Evolutionary conservation across 2,113 vertebrate genomes (phyloP), one percentile per base, ranked within the genome.

Genomic region (Ammodytes marinus): DNA sequence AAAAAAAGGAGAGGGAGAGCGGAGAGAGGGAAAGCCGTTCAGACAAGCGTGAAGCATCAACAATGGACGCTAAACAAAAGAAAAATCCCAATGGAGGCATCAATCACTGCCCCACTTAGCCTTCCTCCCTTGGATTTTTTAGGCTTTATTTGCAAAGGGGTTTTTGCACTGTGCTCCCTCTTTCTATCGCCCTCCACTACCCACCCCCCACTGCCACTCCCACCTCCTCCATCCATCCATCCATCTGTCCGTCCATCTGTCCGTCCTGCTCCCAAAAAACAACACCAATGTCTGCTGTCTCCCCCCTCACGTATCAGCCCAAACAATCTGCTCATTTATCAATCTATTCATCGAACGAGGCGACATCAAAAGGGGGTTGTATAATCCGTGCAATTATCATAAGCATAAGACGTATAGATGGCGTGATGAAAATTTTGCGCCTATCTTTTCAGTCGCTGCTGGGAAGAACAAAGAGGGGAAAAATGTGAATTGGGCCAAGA

Each of bases 11-110:
- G 75, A 60, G 42, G 66, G 77, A 13, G 63, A 78, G 49, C 55
- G 49, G 37, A 71, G 73, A 79, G 86, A 85, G 64, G 57, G 69
- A 86, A 69, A 87, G 82, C 74, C 63, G 60, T 67, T 90, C 90
- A 91, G 92, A 92, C 90, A 86, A 86, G 89, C 90, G 75, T 88
- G 86, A 91, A 82, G 86, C 76, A 54, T 49, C 87, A 86, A 91
- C 89, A 86, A 89, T 90, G 80, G 88, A 83, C 79, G 67, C 89
- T 85, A 91, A 93, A 27, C 27, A 27, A 91, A 93, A 93, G 91
- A 90, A 90, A 84, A 89, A 84, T 61, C 86, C 87, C 86, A 85
- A 80, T 42, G 65, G 86, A 86, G 70, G 59, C 86, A 89, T 92
- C 90, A 89, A 87, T 91, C 90, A 86, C 76, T 79, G 83, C 80